Evolutionary conservation across 2,888 invertebrate species (phyloP).

Genomic region (Drosophila picticornis): DNA sequence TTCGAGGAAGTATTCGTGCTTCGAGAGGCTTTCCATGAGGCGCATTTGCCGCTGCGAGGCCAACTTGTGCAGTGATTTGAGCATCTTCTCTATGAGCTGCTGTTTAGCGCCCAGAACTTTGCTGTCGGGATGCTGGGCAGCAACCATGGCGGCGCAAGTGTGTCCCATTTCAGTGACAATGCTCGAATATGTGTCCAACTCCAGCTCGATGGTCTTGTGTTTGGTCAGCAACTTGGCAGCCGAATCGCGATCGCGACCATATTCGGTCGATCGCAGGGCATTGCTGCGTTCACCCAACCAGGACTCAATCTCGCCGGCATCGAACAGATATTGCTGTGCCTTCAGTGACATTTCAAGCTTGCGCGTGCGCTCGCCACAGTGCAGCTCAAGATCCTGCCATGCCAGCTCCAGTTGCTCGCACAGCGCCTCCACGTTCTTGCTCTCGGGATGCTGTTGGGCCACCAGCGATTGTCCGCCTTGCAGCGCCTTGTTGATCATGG

Average conservation of each 20-base stretch:
- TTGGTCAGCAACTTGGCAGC: constrained; percentile 97
- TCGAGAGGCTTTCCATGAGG: constrained; percentile 95
- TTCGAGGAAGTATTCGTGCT: constrained; percentile 96
- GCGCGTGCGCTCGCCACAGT: constrained; percentile 90
- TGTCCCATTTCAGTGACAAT: constrained; percentile 97
- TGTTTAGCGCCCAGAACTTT: constrained; percentile 92
- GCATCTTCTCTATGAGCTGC: constrained; percentile 90
- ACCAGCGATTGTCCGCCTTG: constrained; percentile 91
- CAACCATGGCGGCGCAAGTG: constrained; percentile 92
- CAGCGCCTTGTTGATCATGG: constrained; percentile 93
- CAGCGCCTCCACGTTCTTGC: constrained; percentile 91
- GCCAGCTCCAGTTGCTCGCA: constrained; percentile 90
- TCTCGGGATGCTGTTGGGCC: constrained; percentile 92
- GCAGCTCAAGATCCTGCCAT: constrained; percentile 91
- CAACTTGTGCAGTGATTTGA: constrained; percentile 92
- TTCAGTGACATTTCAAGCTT: constrained; percentile 94
- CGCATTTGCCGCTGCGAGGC: constrained; percentile 92
- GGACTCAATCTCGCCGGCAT: constrained; percentile 95
- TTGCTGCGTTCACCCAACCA: constrained; percentile 96
- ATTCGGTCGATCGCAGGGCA: constrained; percentile 92
- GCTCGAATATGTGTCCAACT: constrained; percentile 95
- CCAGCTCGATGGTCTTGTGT: constrained; percentile 96
- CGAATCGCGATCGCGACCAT: constrained; percentile 95
- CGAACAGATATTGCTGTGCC: constrained; percentile 96
- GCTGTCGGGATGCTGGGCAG: constrained; percentile 93